phyloP scores from a whole-genome alignment of 2,113 vertebrate genomes.

The Phodopus roborovskii region DNA sequence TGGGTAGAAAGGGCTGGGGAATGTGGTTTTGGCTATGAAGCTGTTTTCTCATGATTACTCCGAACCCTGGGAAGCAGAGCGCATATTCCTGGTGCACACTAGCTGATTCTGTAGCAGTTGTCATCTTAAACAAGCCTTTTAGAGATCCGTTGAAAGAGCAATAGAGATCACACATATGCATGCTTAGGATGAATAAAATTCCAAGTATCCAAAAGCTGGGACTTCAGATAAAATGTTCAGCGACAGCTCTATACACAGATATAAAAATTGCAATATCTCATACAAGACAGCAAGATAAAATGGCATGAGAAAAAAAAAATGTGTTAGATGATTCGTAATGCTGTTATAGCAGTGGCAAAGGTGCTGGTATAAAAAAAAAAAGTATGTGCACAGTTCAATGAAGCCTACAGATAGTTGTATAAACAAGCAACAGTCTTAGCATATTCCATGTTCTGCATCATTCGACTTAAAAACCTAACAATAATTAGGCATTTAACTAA shows the following conservation, averaged over 20 bases:
- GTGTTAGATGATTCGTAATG: neutral
- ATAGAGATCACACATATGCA: constrained; percentile 28
- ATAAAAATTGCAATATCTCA: constrained; percentile 64
- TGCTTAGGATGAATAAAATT: constrained; percentile 56
- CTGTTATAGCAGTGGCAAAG: neutral
- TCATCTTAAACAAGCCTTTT: constrained; percentile 61
- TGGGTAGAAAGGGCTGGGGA: neutral
- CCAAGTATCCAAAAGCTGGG: constrained; percentile 64
- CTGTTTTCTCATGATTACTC: neutral
- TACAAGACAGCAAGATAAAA: constrained; percentile 70
- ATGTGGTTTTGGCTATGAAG: neutral
- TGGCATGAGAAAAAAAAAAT: neutral
- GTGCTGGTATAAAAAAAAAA: neutral
- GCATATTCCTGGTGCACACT: neutral
- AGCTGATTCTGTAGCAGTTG: neutral
- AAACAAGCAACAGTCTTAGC: neutral
- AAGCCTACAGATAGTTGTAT: neutral
- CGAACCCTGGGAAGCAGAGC: neutral
- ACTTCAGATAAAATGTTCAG: constrained; percentile 70
- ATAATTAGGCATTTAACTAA: neutral
- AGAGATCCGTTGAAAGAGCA: constrained; percentile 61
- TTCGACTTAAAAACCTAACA: neutral
- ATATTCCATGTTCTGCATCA: neutral
- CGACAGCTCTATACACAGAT: constrained; percentile 57
- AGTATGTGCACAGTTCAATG: neutral